Conservation (phyloP, 1,140 invertebrate species). For the Protaetia brevitarsis region DNA sequence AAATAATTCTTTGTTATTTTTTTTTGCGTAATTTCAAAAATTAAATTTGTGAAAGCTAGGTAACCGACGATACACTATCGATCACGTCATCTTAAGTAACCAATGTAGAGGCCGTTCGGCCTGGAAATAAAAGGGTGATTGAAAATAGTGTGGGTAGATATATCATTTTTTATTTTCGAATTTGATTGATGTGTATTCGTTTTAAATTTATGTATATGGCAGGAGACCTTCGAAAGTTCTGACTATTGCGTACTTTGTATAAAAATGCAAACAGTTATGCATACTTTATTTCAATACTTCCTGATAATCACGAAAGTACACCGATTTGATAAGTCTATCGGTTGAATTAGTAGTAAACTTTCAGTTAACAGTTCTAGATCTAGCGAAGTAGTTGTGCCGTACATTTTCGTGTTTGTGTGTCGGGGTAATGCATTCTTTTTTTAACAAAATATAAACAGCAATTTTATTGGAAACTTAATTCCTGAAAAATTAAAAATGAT, state of each 20-base stretch:
- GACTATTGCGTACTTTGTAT: neutral
- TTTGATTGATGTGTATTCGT: no score
- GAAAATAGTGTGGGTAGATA: no score
- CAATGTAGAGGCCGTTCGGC: no score
- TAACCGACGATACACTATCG: no score
- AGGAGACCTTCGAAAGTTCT: neutral
- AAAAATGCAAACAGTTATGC: neutral
- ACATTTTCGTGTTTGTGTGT: neutral
- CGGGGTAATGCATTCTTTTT: neutral
- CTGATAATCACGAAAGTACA: neutral
- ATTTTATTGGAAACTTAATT: no score
- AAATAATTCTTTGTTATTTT: neutral
- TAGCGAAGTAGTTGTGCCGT: neutral
- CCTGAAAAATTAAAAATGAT: no score
- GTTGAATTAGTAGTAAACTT: constrained; percentile 6
- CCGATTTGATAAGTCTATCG: constrained; percentile 7
- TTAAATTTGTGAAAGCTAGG: no score
- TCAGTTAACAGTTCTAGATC: neutral
- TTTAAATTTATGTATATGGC: no score
- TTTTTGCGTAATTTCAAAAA: neutral
- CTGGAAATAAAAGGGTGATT: no score
- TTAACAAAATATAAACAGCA: no score
- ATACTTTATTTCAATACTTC: constrained; percentile 1
- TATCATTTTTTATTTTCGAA: no score
- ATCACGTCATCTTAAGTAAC: no score